Evolutionary conservation across 1,140 invertebrate species (phyloP).

Genomic region (Phortica variegata): DNA sequence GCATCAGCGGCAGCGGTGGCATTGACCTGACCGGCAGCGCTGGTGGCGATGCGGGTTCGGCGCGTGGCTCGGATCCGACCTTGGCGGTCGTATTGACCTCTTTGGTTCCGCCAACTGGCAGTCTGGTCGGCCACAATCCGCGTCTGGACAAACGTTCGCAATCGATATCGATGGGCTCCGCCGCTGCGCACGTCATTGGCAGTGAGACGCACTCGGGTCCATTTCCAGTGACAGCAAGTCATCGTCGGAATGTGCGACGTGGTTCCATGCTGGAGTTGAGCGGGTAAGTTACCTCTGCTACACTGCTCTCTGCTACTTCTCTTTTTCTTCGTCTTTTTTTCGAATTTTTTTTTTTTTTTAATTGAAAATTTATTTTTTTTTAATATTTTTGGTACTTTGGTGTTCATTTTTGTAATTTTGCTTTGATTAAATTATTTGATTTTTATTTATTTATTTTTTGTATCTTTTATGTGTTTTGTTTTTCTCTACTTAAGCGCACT

Average conservation of each 20-base stretch:
- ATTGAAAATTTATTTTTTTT: too few relatives aligned
- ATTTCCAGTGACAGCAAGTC: constrained; percentile 58
- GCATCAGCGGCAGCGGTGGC: constrained; percentile 45
- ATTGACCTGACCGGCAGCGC: constrained; percentile 28
- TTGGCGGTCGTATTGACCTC: constrained; percentile 33
- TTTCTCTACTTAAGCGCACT: too few relatives aligned
- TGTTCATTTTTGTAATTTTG: too few relatives aligned
- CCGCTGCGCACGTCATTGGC: constrained; percentile 26
- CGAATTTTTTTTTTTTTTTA: constrained; percentile 4
- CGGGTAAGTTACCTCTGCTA: constrained; percentile 68
- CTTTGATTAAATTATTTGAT: too few relatives aligned
- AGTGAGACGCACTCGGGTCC: constrained; percentile 45
- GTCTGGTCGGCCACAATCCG: constrained; percentile 23
- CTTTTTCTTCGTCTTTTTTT: too few relatives aligned
- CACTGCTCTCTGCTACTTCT: too few relatives aligned
- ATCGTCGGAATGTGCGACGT: constrained; percentile 64
- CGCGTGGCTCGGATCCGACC: constrained; percentile 35
- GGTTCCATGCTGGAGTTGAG: constrained; percentile 70
- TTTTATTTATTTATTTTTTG: too few relatives aligned
- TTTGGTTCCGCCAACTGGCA: too few relatives aligned
- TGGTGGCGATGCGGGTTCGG: constrained; percentile 23
- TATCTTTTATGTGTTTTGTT: too few relatives aligned
- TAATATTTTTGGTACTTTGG: too few relatives aligned
- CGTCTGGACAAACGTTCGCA: constrained; percentile 53
- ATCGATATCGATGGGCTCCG: constrained; percentile 40